Base-by-base conservation (phyloP, 2,113 vertebrate species). In the Macaca mulatta region DNA sequence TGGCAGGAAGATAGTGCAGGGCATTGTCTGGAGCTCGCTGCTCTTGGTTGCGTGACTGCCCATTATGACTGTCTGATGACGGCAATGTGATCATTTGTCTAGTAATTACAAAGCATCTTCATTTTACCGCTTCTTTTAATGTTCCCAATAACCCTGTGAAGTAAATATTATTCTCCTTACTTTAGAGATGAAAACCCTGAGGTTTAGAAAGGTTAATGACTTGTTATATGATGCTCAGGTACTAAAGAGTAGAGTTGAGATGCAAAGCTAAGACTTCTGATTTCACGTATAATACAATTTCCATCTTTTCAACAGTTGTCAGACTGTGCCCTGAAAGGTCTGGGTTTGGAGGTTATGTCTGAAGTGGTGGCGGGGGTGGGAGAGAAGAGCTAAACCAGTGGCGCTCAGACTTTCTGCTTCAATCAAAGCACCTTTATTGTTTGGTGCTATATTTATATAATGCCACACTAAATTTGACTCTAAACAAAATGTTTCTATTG, bases 31-130 rank as follows among this genome's bases (percentile, higher is more conserved):
- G 30, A 57, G 83, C 17, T 32, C 4, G n/a, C 74, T 92, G 61
- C 40, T 92, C 74, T 80, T 20, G 43, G 35, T 67, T 80, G 79
- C 10, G 1, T 89, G 95, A 89, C 91, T 94, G 2, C 59, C 78
- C 55, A 18, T 92, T 61, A 77, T 2, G 25, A 35, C 64, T 70
- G n/a, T 87, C 75, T 95, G n/a, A 57, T 32, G 69, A 80, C 18
- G 94, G 40, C 61, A 57, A 40, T n/a, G 32, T 7, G 87, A 70
- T 80, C 77, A 64, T 80, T 89, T 94, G 52, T 93, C 90, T 48
- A 52, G 83, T 81, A 92, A 96, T 96, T 96, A 96, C 38, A 94
- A 89, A 75, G 92, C 87, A 55, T 77, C 96, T 83, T 85, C 27
- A 43, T 88, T 90, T 93, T 81, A 90, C 45, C 72, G 95, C 43